Percentiles rank a stretch among this genome's conserved stretches.
Conservation (phyloP, 2,888 invertebrate species). For the Xylota sylvarum region DNA sequence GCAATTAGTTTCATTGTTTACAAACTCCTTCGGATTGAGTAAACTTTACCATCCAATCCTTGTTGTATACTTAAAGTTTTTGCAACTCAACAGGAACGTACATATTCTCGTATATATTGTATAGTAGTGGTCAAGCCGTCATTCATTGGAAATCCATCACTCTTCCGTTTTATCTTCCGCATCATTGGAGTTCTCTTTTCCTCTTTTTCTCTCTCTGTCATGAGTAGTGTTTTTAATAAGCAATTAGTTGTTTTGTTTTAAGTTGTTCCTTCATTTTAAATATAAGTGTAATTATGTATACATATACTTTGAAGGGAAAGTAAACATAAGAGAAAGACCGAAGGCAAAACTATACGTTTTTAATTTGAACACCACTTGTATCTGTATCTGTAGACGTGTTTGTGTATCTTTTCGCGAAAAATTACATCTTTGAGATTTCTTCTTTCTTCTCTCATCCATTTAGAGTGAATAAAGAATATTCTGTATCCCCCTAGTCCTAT, state of each 20-base stretch:
- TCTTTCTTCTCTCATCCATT: background rate
- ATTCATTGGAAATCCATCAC: slow-evolving; percentile 15
- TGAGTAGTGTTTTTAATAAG: slow-evolving; percentile 58
- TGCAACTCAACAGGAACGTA: background rate
- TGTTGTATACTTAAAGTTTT: background rate
- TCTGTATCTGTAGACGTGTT: background rate
- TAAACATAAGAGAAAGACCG: background rate
- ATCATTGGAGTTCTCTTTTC: slow-evolving; percentile 21
- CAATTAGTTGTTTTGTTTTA: slow-evolving; percentile 57
- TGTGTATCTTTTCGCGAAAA: slow-evolving; percentile 3
- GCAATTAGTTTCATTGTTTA: slow-evolving; percentile 57
- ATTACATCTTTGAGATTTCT: slow-evolving; percentile 18
- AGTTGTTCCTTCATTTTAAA: slow-evolving; percentile 30
- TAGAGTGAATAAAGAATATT: slow-evolving; percentile 34
- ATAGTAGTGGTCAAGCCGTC: slow-evolving; percentile 5
- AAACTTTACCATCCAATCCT: slow-evolving; percentile 33
- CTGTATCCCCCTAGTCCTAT: slow-evolving; percentile 15
- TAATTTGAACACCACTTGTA: slow-evolving; percentile 37
- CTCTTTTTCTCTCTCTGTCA: background rate
- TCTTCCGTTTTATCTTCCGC: slow-evolving; percentile 32
- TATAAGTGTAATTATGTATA: slow-evolving; percentile 34
- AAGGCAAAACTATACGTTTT: slow-evolving; percentile 6
- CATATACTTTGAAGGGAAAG: slow-evolving; percentile 3
- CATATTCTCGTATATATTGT: no score
- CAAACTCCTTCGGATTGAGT: slow-evolving; percentile 41